Evolutionary conservation across 1,140 invertebrate genomes (phyloP).

Genomic region (Bradynema listronoti): DNA sequence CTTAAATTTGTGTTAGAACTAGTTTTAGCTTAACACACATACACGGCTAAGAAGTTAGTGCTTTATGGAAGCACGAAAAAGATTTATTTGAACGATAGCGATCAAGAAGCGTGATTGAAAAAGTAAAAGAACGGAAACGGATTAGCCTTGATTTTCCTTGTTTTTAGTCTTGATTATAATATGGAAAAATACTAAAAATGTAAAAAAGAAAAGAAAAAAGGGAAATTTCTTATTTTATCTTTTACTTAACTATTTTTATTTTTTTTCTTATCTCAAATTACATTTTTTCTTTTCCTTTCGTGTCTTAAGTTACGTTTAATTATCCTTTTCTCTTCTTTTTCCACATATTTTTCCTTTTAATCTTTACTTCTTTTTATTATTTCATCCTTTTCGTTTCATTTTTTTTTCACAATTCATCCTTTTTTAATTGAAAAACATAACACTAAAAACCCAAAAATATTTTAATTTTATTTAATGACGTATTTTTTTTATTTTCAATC

Average conservation of each 20-base stretch:
- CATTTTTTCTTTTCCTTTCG: background rate
- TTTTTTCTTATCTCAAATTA: background rate
- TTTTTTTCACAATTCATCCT: background rate
- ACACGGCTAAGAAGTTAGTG: no score
- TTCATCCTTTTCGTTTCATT: background rate
- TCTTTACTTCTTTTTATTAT: background rate
- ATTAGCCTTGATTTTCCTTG: background rate
- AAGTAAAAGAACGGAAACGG: no score
- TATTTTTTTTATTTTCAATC: no score
- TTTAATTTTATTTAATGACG: slow-evolving; percentile 1
- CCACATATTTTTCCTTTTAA: slow-evolving; percentile 1
- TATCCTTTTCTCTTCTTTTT: background rate
- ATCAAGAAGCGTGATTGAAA: no score
- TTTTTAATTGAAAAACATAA: background rate
- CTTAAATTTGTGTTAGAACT: no score
- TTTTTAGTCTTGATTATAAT: background rate
- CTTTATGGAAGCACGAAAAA: no score
- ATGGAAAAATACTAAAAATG: background rate
- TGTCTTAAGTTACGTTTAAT: no score
- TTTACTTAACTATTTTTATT: background rate
- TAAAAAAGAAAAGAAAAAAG: no score
- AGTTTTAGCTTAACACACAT: no score
- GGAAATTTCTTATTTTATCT: background rate
- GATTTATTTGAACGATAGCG: no score
- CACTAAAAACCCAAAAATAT: background rate